Evolutionary conservation across 2,113 vertebrate genomes (phyloP).

Genomic region (Puntigrus tetrazona): DNA sequence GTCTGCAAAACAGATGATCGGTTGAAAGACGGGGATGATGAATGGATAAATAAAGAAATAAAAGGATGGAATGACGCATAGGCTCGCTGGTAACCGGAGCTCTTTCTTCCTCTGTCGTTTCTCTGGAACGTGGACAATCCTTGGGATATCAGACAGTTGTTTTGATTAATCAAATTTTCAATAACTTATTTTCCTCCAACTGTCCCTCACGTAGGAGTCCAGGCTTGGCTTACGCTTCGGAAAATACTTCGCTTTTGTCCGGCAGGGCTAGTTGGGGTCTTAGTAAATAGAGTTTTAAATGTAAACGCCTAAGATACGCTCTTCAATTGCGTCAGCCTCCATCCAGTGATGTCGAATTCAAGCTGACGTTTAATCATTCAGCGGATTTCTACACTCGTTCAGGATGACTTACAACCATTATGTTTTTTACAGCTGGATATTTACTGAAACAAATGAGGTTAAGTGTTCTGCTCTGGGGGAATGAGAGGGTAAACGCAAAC

Average conservation of each 20-base stretch:
- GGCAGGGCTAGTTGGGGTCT: neutral
- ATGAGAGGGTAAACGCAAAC: conserved; percentile 27
- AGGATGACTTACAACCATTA: conserved; percentile 27
- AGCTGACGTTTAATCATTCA: conserved; percentile 20
- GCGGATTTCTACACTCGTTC: neutral
- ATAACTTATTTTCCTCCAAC: neutral
- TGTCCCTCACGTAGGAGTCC: neutral
- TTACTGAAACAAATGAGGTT: conserved; percentile 38
- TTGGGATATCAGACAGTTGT: conserved; percentile 15
- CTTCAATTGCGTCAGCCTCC: conserved; percentile 19
- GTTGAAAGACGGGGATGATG: conserved; percentile 56
- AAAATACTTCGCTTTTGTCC: conserved; percentile 27
- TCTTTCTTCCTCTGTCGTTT: conserved; percentile 23
- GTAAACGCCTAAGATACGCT: conserved; percentile 11
- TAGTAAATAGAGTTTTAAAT: conserved; percentile 5
- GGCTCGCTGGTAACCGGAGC: conserved; percentile 9
- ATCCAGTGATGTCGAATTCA: neutral
- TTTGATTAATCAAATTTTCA: conserved; percentile 24
- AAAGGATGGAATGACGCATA: conserved; percentile 49
- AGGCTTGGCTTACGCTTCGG: neutral
- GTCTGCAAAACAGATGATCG: conserved; percentile 68
- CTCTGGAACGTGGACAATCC: conserved; percentile 22
- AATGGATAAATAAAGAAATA: conserved; percentile 60
- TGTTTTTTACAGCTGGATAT: conserved; percentile 35
- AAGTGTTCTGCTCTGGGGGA: conserved; percentile 30